Percentiles rank a stretch among this genome's conserved stretches.
Conservation (phyloP, 2,797 vertebrate species). For the Chaetodon trifasciatus region DNA sequence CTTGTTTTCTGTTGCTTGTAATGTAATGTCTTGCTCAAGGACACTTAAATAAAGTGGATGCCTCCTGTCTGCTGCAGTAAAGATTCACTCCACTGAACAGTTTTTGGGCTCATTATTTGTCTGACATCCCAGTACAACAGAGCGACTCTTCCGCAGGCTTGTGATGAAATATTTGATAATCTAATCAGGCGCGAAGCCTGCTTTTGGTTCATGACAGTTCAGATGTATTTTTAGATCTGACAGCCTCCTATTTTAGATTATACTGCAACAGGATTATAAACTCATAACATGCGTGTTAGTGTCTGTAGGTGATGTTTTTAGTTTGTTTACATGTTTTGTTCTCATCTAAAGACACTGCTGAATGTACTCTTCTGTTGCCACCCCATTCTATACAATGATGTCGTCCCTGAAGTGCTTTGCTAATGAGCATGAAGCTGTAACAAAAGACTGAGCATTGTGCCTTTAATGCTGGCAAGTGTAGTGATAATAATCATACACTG, state of each 20-base stretch:
- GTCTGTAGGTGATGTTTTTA: constrained; percentile 8
- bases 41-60: neutral
- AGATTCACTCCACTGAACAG: neutral
- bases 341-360: constrained; percentile 20
- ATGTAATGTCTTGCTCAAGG: constrained; percentile 18
- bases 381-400: constrained; percentile 20
- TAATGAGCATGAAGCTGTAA: constrained; percentile 58
- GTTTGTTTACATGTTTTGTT: constrained; percentile 28
- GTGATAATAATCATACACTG: constrained; percentile 69
- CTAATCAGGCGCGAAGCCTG: constrained; percentile 57
- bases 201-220: constrained; percentile 48
- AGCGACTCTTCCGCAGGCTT: constrained; percentile 14
- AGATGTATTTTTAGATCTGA: constrained; percentile 58
- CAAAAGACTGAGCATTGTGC: constrained; percentile 55
- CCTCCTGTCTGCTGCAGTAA: constrained; percentile 8
- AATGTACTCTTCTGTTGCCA: constrained; percentile 23
- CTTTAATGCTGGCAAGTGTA: constrained; percentile 66
- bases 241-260: constrained; percentile 52
- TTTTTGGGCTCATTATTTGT: constrained; percentile 16
- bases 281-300: constrained; percentile 29
- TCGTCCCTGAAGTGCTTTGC: constrained; percentile 41
- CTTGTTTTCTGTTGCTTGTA: neutral
- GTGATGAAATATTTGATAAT: constrained; percentile 68
- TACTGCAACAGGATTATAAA: constrained; percentile 54
- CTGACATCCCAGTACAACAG: constrained; percentile 22